Evolutionary conservation across 1,140 invertebrate genomes (phyloP).

Genomic region (Stenopsyche tienmushanensis): DNA sequence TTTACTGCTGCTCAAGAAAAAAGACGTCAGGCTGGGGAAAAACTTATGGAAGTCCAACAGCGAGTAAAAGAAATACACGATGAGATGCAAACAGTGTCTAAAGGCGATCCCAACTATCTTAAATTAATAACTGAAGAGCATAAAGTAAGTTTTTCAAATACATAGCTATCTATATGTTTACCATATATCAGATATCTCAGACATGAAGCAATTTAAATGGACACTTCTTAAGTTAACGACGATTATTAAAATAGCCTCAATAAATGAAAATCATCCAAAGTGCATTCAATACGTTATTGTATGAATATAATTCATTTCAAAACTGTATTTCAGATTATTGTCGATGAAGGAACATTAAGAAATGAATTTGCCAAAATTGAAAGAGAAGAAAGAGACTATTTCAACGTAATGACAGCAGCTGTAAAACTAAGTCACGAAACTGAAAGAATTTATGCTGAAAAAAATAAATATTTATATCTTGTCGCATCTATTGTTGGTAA

Average conservation of each 20-base stretch:
- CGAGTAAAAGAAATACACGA: constrained; percentile 65
- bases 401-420: constrained; percentile 65
- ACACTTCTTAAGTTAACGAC: neutral
- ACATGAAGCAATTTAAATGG: neutral
- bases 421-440: constrained; percentile 72
- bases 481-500: constrained; percentile 65
- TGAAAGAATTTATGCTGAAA: constrained; percentile 70
- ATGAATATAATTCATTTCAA: neutral
- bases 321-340: constrained; percentile 46
- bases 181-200: no score
- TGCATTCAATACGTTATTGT: neutral
- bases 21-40: constrained; percentile 58
- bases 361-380: constrained; percentile 52
- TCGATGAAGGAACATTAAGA: constrained; percentile 51
- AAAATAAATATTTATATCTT: constrained; percentile 78
- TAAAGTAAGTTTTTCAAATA: constrained; percentile 46
- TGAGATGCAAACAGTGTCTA: constrained; percentile 67
- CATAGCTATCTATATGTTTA: no score
- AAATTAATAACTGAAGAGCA: constrained; percentile 54
- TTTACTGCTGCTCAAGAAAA: constrained; percentile 64
- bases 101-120: constrained; percentile 69
- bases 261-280: no score
- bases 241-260: neutral
- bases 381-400: constrained; percentile 65
- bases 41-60: constrained; percentile 59